Evolutionary conservation across 2,888 invertebrate genomes (phyloP).

Genomic region (Anoncus sp.): DNA sequence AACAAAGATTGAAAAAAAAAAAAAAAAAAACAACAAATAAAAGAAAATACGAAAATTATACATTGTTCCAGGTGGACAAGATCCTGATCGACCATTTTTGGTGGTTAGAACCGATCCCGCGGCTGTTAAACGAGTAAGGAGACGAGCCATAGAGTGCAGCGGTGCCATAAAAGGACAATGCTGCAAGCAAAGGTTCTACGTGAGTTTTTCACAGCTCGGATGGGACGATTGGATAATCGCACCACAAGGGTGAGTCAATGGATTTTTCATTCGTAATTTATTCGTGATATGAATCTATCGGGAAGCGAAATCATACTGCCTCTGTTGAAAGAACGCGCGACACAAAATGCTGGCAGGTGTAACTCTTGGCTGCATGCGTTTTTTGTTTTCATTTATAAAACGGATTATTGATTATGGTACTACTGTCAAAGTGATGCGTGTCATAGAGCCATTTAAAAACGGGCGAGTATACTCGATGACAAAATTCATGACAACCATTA

Average conservation of each 20-base stretch:
- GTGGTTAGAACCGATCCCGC: slow-evolving; percentile 91
- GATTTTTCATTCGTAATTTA: neutral
- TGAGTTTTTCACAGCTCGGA: slow-evolving; percentile 94
- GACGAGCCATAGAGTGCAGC: slow-evolving; percentile 93
- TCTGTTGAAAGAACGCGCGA: no score
- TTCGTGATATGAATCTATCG: neutral
- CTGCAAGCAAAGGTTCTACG: slow-evolving; percentile 95
- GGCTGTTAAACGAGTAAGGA: slow-evolving; percentile 88
- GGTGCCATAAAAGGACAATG: slow-evolving; percentile 90
- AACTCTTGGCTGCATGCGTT: no score
- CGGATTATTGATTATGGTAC: no score
- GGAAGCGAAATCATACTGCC: neutral
- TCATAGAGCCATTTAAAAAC: no score
- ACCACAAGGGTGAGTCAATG: slow-evolving; percentile 87
- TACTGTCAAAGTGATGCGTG: no score
- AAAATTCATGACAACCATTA: no score
- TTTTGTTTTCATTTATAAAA: no score
- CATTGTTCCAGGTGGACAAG: slow-evolving; percentile 78
- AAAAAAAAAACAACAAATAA: neutral
- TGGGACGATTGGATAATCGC: slow-evolving; percentile 98
- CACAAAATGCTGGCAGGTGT: no score
- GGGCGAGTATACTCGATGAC: no score
- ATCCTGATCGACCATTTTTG: slow-evolving; percentile 92
- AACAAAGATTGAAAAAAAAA: no score
- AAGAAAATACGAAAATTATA: neutral